Percentiles rank a stretch among this genome's conserved stretches.
These are phyloP conservation scores for Orthosia incerta DNA, from an alignment of 2,888 invertebrate species.

Conservation along the genomic window DNA sequence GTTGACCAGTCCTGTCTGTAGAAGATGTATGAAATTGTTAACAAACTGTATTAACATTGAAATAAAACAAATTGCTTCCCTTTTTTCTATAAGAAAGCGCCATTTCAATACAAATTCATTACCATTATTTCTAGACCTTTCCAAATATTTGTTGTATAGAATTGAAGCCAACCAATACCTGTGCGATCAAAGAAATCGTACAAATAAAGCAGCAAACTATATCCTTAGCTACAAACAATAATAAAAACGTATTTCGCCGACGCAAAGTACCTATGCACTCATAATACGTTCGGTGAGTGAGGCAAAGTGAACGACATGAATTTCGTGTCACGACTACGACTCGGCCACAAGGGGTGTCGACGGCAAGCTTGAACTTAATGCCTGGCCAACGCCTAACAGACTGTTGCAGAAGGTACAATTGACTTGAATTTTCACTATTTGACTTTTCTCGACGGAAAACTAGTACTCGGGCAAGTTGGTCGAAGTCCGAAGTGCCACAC, in stretches of 20 bases:
- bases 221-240: constrained; percentile 8
- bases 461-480: no score
- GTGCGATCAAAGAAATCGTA: constrained; percentile 13
- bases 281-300: constrained; percentile 7
- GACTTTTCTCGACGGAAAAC: no score
- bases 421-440: no score
- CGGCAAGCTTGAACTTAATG: constrained; percentile 21
- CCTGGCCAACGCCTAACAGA: neutral
- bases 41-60: no score
- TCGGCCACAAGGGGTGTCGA: constrained; percentile 1
- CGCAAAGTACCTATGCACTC: neutral
- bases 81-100: neutral
- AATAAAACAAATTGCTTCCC: neutral
- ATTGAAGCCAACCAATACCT: neutral
- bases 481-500: no score
- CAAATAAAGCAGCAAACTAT: neutral
- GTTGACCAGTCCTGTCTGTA: neutral
- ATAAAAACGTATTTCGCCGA: constrained; percentile 3
- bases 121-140: neutral
- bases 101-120: neutral
- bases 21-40: neutral
- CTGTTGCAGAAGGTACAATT: neutral
- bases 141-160: neutral
- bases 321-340: constrained; percentile 14
- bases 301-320: constrained; percentile 18